A percentile compares a stretch with the other conserved stretches of the same genome.
phyloP scores from a whole-genome alignment of 2,888 invertebrate genomes.

The Gibbula magus region DNA sequence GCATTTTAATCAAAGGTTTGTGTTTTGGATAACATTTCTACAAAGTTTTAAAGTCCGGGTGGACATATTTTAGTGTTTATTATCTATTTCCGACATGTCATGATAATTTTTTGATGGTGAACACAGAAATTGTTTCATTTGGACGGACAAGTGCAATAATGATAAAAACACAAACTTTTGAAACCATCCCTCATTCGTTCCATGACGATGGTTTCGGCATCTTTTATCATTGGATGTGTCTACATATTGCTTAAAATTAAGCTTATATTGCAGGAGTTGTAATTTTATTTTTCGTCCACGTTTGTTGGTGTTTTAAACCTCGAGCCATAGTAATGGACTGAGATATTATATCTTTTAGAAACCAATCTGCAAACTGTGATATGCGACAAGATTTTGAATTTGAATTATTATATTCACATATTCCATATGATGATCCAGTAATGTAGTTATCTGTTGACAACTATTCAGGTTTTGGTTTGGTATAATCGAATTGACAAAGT shows the following conservation, averaged over 20 bases:
- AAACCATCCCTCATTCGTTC: slow-evolving; percentile 17
- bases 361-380: too few species aligned
- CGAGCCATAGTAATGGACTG: too few species aligned
- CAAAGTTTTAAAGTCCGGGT: background rate
- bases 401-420: too few species aligned
- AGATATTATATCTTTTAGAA: too few species aligned
- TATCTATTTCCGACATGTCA: background rate
- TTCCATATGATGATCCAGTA: too few species aligned
- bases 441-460: too few species aligned
- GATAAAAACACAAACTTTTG: background rate
- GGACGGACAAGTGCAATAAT: slow-evolving; percentile 11
- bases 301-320: too few species aligned
- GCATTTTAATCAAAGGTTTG: slow-evolving; percentile 14
- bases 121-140: background rate
- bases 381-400: too few species aligned
- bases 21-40: background rate
- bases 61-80: background rate
- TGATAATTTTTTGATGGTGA: background rate
- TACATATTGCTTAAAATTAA: slow-evolving; percentile 12
- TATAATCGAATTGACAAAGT: too few species aligned
- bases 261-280: too few species aligned
- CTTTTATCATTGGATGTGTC: slow-evolving; percentile 12
- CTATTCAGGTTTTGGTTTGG: too few species aligned
- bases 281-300: too few species aligned
- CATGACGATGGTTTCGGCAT: slow-evolving; percentile 15